These are phyloP conservation scores for Dendrolimus pini DNA, from an alignment of 2,888 invertebrate species.

Conservation along the genomic window DNA sequence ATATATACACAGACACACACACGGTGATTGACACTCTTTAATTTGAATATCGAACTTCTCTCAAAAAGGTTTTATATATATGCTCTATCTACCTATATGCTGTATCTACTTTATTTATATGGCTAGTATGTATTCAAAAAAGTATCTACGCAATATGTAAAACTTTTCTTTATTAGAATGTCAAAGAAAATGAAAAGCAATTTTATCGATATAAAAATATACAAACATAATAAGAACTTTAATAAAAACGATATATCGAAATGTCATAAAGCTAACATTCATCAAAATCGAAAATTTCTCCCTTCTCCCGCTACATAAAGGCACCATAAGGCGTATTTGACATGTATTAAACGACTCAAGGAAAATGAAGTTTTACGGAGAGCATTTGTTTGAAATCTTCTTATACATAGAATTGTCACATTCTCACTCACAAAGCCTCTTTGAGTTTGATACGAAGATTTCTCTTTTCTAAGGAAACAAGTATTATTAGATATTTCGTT, in stretches of 20 bases:
- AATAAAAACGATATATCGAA: neutral
- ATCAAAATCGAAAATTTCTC: neutral
- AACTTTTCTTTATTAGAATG: too few relatives aligned
- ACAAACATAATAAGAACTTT: neutral
- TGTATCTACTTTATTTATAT: too few relatives aligned
- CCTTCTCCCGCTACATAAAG: conserved; percentile 7
- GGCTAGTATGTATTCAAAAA: too few relatives aligned
- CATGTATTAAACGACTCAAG: conserved; percentile 35
- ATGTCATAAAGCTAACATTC: neutral
- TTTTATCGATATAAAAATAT: too few relatives aligned
- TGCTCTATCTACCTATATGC: too few relatives aligned
- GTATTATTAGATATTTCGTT: conserved; percentile 5
- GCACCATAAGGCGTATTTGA: conserved; percentile 22
- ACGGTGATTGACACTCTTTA: too few relatives aligned
- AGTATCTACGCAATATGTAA: too few relatives aligned
- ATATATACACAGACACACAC: too few relatives aligned
- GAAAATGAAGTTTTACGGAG: conserved; percentile 31
- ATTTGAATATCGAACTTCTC: too few relatives aligned
- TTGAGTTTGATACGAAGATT: conserved; percentile 21
- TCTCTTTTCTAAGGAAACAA: conserved; percentile 19
- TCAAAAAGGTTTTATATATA: too few relatives aligned
- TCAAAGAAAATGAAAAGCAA: too few relatives aligned
- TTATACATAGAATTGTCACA: conserved; percentile 25
- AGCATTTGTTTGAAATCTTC: conserved; percentile 32
- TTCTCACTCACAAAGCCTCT: conserved; percentile 22